Base-by-base conservation (phyloP, 2,113 vertebrate genomes). In the Cyanocitta stelleri region DNA sequence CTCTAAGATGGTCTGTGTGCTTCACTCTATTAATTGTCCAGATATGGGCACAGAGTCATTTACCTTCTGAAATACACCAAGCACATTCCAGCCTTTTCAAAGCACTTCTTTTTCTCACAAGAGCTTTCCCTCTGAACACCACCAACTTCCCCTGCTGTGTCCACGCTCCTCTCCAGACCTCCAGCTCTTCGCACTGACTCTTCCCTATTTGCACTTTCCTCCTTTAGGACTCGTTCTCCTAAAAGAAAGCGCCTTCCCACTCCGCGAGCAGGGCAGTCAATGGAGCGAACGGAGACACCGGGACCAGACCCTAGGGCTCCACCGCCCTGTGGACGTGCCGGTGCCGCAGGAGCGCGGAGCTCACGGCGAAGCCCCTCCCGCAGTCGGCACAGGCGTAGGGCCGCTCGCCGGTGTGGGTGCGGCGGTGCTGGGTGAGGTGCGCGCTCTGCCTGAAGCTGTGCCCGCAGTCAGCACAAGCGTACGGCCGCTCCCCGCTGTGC, bases 401-500 rank as follows among this genome's bases (percentile, higher is more conserved):
- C 5, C 92, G 96, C 74, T 98, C 95, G 5, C 96, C 96, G 0
- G 62, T 96, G 77, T 96, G 97, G 43, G 62, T 88, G 39, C 94
- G 84, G 49, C 67, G 93, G 93, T 97, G 97, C 58, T 95, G 95
- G 89, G 49, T 75, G 56, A 96, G 96, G 71, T 96, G 96, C 3
- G 93, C 91, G 7, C 94, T 90, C 88, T 96, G 96, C 39, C 92
- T 84, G 27, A 96, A 98, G 56, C 95, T 86, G 61, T 94, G 82
- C 44, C 95, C 78, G 1, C 97, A 97, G 11, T 92, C 73, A 0
- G 80, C 7, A 2, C 97, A 97, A 17, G 63, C 46, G 2, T 79
- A 94, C 16, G 96, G 96, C 29, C 93, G 86, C 96, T 97, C 96
- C 24, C 97, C 77, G 0, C 87, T 96, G 91, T 97, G 97, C 29